These are phyloP conservation scores for Lanistes nyassanus DNA, from an alignment of 1,140 invertebrate species.

Conservation along the genomic window DNA sequence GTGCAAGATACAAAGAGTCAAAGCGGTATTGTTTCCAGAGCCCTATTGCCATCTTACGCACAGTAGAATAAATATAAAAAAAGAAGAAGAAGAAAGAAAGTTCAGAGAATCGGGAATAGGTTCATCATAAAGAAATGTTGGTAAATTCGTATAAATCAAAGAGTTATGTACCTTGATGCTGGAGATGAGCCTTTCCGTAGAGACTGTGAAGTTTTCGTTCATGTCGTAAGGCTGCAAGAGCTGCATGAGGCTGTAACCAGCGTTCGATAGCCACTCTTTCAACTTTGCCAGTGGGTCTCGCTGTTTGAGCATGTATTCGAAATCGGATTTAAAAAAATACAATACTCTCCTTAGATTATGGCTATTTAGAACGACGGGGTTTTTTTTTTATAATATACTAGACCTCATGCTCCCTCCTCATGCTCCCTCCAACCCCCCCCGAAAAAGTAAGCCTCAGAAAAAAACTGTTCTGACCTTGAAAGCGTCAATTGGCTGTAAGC, in stretches of 20 bases:
- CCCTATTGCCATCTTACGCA: too few species aligned
- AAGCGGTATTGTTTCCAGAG: too few species aligned
- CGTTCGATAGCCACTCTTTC: conserved; percentile 52
- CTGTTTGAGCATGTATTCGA: conserved; percentile 7
- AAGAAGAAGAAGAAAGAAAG: too few species aligned
- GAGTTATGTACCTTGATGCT: conserved; percentile 51
- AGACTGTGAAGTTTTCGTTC: conserved; percentile 54
- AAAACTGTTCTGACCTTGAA: conserved; percentile 28
- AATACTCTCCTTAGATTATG: too few species aligned
- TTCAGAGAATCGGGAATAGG: too few species aligned
- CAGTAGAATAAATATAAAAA: too few species aligned
- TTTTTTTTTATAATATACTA: too few species aligned
- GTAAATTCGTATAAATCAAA: too few species aligned
- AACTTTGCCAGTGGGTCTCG: conserved; percentile 61
- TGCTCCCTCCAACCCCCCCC: not conserved
- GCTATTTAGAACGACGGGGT: too few species aligned
- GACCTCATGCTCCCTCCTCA: not conserved
- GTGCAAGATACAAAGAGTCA: too few species aligned
- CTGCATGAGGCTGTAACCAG: conserved; percentile 59
- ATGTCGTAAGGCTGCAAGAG: conserved; percentile 59
- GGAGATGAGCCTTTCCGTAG: conserved; percentile 50
- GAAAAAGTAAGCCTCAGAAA: not conserved
- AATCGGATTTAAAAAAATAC: too few species aligned
- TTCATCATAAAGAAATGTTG: not conserved
- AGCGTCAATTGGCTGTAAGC: conserved; percentile 36